Percentiles rank a stretch among this genome's conserved stretches.
Conservation (phyloP, 2,888 invertebrate species). For the Melieria omissa region DNA sequence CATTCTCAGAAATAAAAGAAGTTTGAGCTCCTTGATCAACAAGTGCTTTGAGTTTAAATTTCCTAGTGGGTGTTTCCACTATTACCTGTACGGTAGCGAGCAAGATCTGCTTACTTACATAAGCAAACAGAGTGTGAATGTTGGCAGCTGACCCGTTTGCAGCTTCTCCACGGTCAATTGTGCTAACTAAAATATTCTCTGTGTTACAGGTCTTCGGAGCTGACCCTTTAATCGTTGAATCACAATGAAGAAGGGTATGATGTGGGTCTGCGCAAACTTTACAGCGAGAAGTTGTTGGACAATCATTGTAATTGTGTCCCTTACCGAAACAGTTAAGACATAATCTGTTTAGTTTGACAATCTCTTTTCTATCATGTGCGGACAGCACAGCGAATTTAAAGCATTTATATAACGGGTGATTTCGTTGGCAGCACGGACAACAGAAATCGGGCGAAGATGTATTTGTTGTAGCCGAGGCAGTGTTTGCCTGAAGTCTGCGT, state of each 20-base stretch:
- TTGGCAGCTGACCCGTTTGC: neutral
- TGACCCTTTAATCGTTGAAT: neutral
- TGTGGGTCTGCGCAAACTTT: slow-evolving; percentile 20
- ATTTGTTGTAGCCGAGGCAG: neutral
- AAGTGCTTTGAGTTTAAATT: slow-evolving; percentile 26
- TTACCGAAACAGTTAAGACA: slow-evolving; percentile 16
- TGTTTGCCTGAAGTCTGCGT: neutral
- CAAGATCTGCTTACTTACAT: neutral
- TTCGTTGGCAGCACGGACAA: slow-evolving; percentile 24
- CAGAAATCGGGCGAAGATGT: neutral
- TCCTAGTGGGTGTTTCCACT: slow-evolving; percentile 12
- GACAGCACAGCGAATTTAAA: slow-evolving; percentile 25
- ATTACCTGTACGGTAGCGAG: slow-evolving; percentile 21
- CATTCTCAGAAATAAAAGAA: slow-evolving; percentile 28
- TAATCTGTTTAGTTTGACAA: slow-evolving; percentile 4
- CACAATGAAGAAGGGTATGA: slow-evolving; percentile 10
- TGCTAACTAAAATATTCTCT: neutral
- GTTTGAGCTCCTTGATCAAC: slow-evolving; percentile 34
- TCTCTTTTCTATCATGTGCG: neutral
- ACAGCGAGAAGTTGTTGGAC: slow-evolving; percentile 9
- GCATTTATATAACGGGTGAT: slow-evolving; percentile 17
- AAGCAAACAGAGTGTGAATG: slow-evolving; percentile 1
- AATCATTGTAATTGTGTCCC: slow-evolving; percentile 14
- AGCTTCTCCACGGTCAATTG: neutral
- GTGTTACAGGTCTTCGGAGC: neutral